Evolutionary conservation across 2,113 vertebrate genomes (phyloP).

Genomic region (Chascanopsetta lugubris): DNA sequence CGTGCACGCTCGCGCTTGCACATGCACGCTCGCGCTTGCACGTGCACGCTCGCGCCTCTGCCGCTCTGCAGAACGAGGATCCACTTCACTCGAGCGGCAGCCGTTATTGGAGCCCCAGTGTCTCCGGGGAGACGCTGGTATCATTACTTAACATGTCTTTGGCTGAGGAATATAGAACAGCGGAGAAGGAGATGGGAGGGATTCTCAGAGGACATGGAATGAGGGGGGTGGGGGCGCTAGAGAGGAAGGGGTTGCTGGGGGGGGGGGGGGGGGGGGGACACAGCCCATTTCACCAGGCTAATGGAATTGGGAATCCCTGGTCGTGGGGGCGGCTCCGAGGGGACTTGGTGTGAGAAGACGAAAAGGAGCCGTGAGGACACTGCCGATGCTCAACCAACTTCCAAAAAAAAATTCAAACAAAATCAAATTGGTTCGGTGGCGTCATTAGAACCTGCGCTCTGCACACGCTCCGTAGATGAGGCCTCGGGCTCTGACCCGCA

Average conservation of each 20-base stretch:
- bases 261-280: conserved; percentile 23
- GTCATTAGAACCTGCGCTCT: too few species aligned
- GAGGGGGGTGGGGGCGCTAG: conserved; percentile 12
- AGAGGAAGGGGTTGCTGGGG: conserved; percentile 3
- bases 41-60: neutral
- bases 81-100: neutral
- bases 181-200: conserved; percentile 5
- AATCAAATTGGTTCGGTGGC: too few species aligned
- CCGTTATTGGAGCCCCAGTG: too few species aligned
- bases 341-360: conserved; percentile 49
- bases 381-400: conserved; percentile 40
- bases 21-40: neutral
- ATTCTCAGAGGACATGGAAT: conserved; percentile 23
- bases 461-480: too few species aligned
- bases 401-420: too few species aligned
- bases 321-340: conserved; percentile 11
- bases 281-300: conserved; percentile 52
- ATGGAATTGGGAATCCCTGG: conserved; percentile 68
- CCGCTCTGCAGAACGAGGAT: neutral
- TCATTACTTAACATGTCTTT: neutral
- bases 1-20: neutral
- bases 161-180: neutral
- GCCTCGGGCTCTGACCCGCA: too few species aligned
- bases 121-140: neutral
- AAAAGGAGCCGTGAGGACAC: conserved; percentile 13